Evolutionary conservation across 2,797 vertebrate species (phyloP).

Genomic region (Leptodactylus fallax): DNA sequence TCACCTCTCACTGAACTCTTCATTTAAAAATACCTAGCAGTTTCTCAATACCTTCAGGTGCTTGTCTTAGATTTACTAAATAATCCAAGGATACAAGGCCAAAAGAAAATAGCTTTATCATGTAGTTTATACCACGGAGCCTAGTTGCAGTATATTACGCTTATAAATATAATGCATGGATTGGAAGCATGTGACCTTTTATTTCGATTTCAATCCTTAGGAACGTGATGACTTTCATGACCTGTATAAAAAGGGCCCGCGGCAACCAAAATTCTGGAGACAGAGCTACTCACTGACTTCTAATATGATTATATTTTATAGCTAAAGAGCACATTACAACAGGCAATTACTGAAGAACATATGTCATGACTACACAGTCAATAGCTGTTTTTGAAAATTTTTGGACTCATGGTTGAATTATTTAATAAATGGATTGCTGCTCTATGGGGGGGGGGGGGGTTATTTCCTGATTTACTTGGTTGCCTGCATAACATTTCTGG

Average conservation of each 20-base stretch:
- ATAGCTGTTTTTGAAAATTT: no score
- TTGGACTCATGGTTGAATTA: no score
- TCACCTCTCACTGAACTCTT: constrained; percentile 41
- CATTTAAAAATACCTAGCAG: constrained; percentile 25
- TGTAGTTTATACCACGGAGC: background rate
- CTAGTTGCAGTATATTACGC: constrained; percentile 15
- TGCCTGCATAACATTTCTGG: no score
- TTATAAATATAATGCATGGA: constrained; percentile 7
- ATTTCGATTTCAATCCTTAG: background rate
- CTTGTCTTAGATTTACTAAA: constrained; percentile 28
- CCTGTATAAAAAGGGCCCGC: background rate
- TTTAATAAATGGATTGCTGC: no score
- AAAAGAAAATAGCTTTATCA: constrained; percentile 28
- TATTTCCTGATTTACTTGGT: no score
- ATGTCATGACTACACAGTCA: no score
- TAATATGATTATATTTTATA: background rate
- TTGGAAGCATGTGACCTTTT: constrained; percentile 9
- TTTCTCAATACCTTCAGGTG: constrained; percentile 43
- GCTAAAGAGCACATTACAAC: no score
- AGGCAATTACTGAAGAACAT: no score
- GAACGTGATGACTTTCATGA: background rate
- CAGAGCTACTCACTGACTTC: background rate
- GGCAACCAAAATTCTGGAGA: background rate
- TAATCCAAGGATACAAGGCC: constrained; percentile 21
- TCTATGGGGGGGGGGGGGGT: no score